Evolutionary conservation across 2,797 vertebrate species (phyloP).

Genomic region (Sciurus carolinensis): DNA sequence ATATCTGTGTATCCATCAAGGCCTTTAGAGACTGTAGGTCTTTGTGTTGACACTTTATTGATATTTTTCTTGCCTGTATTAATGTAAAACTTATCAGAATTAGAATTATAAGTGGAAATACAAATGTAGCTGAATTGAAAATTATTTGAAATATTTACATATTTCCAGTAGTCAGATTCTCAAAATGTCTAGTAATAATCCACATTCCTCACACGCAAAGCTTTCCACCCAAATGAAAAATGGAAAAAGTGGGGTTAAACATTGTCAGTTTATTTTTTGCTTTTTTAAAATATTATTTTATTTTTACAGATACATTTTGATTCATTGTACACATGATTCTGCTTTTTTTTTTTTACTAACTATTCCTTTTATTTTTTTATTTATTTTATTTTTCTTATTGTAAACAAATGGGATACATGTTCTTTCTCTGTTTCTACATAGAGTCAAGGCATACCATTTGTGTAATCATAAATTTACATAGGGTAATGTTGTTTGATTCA

Average conservation of each 20-base stretch:
- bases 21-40: slow-evolving; percentile 98
- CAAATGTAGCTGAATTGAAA: slow-evolving; percentile 40
- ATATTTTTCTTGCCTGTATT: slow-evolving; percentile 93
- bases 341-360: too few species aligned
- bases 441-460: too few species aligned
- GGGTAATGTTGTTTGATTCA: too few species aligned
- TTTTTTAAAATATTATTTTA: too few species aligned
- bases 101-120: neutral
- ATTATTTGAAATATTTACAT: slow-evolving; percentile 90
- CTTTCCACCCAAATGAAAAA: slow-evolving; percentile 96
- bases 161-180: slow-evolving; percentile 93
- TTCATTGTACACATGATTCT: too few species aligned
- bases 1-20: slow-evolving; percentile 99
- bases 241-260: neutral
- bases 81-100: slow-evolving; percentile 63
- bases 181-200: slow-evolving; percentile 95
- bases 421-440: too few species aligned
- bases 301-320: too few species aligned
- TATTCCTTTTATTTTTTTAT: too few species aligned
- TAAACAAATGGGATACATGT: too few species aligned
- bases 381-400: too few species aligned
- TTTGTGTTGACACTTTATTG: slow-evolving; percentile 97
- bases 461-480: too few species aligned
- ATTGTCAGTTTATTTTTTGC: neutral
- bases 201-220: slow-evolving; percentile 96